Evolutionary conservation across 1,140 invertebrate species (phyloP), one percentile per base, ranked within the genome.

Genomic region (Drosophila bipectinata): DNA sequence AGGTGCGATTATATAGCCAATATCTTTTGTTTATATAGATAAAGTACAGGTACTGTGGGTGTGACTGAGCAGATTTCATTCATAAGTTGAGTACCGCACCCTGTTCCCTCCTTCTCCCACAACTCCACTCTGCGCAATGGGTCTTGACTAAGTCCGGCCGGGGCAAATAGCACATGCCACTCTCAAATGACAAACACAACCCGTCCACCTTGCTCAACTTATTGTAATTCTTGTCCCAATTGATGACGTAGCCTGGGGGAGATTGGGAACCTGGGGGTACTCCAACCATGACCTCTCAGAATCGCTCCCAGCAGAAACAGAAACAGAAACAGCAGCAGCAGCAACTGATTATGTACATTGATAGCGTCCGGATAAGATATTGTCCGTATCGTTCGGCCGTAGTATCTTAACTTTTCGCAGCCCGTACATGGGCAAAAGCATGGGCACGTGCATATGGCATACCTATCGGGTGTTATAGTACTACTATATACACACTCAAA

Each of bases 321-420:
- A 41, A 12, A 48, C 28, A 34, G 51, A 30, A 63, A 24, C 53
- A 77, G 66, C 55, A 78, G 32, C 68, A 73, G 69, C 53, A 84
- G 60, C 80, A 74, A 64, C 81, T 84, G 81, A 84, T 84, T 85
- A 85, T 80, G 73, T 73, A 74, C 62, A 76, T 72, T 85, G 81
- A 85, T 85, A 85, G 81, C 79, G 76, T 28, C 58, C 81, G 81
- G 81, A 85, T 85, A 85, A 85, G 81, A 85, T 85, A 85, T 85
- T 85, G 82, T 71, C 71, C 72, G 72, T 74, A 74, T 87, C 79
- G 79, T 82, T 81, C 64, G 68, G 57, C 57, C 52, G 73, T 79
- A 84, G 80, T 84, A 84, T 85, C 81, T 85, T 85, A 87, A 85
- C 81, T 71, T 75, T 74, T 67, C 28, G 37, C 44, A 44, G 41